Base-by-base conservation (phyloP, 2,888 invertebrate genomes). In the Lasius platythorax region DNA sequence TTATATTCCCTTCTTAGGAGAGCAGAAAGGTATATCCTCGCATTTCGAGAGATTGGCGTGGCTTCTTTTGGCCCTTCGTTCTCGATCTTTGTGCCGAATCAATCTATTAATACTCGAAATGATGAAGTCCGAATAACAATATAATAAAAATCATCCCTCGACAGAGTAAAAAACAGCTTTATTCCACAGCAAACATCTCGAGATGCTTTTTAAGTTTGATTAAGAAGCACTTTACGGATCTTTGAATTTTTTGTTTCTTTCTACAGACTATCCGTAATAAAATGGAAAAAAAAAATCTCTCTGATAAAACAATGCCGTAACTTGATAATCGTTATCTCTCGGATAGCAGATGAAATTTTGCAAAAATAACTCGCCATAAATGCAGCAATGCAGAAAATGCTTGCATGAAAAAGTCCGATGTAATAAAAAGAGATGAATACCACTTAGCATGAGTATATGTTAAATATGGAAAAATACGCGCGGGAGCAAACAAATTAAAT, bases 1-100 rank as follows among this genome's bases (percentile, higher is more conserved):
- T 85, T 74, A 63, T 82, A 87, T 88, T 82, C 53, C 40, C 70
- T 67, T 58, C 58, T 82, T 72, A 70, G 30, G 40, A 74, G 18
- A 30, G 37, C 46, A 28, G 61, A 70, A 68, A 83, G 64, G 58
- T 72, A 68, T 78, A 83, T 74, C 50, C 33, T 6, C 33, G 63
- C 33, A 50, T 50, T 73, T 64, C 46, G 33, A 33, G 28, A 28
- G 18, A 76, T 83, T 63, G 50, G 23, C 37, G 53, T 15, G 23
- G 4, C 6, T 15, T 72, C 28, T 70, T 30, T 76, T 50, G 30
- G 43, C 23, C 6, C 61, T 18, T 58, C 28, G 18, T 28, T 5
- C 8, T 58, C 12, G 33, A 53, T 63, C 15, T 18, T 64, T 30
- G n/a, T 30, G 43, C 23, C 61, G 1, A 58, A 58, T 79, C 61